Evolutionary conservation across 2,113 vertebrate species (phyloP), one percentile per base, ranked within the genome.

Genomic region (Ancistrus triradiatus): DNA sequence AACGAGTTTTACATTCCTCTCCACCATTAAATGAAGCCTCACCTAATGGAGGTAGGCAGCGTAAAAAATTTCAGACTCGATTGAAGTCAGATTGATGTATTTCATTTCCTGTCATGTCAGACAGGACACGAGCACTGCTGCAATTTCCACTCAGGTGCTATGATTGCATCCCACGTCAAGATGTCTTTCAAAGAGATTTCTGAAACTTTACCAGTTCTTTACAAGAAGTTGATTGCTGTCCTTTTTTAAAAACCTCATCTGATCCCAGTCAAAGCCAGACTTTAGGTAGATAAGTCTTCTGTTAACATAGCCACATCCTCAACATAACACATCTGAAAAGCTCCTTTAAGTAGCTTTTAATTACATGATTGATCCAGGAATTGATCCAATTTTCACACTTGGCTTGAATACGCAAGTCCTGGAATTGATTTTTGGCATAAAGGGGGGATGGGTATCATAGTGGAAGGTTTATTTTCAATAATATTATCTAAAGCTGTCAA

Each of bases 71-170:
- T 64, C 4, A 17, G 51, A 24, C 27, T 38, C 2, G 48, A 61
- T 27, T 61, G 21, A 74, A 74, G 58, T 15, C 14, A 61, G 50
- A 60, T 46, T 61, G 61, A 66, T 46, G 59, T 22, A 38, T 59
- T 66, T 69, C 25, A 58, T 65, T 69, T 43, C 40, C n/a, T 38
- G 46, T 19, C 52, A 53, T 22, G 48, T 13, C 14, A 3, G 38
- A 15, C n/a, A 13, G 6, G 38, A n/a, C 13, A n/a, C 2, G 6
- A 50, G 35, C 10, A 17, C 44, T 31, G 37, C 44, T 46, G 53
- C 47, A 60, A 46, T 69, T 61, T 63, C 48, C 33, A 42, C 66
- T 49, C 49, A 6, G 43, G 22, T 46, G 50, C 24, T 61, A 38
- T 56, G 28, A 46, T 58, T 63, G 50, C 43, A 27, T 35, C 11